Evolutionary conservation across 2,888 invertebrate species (phyloP), one percentile per base, ranked within the genome.

Genomic region (Lypha dubia): DNA sequence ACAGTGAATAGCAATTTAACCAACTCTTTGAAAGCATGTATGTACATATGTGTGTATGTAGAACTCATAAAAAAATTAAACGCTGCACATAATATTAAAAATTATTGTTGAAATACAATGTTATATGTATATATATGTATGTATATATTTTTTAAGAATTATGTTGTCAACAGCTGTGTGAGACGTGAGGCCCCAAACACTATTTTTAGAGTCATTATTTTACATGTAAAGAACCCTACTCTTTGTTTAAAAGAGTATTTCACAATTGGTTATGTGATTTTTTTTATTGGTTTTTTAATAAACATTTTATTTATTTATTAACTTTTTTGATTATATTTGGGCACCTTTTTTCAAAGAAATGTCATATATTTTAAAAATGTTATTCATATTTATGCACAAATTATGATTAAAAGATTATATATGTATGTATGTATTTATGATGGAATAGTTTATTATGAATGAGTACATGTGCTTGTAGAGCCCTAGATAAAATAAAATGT

Each of bases 121-220:
- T n/a, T n/a, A n/a, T n/a, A n/a, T n/a, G n/a, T n/a, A n/a, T n/a
- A n/a, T n/a, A n/a, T n/a, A n/a, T n/a, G n/a, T n/a, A n/a, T n/a
- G n/a, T n/a, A n/a, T n/a, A n/a, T 60, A 13, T 63, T 58, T 46
- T 28, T 53, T 83, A 87, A 89, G 89, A 90, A 89, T 91, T 91
- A 91, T 90, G 90, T 89, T 89, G 89, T 88, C 89, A 89, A 86
- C 90, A 90, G 90, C 91, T 90, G 90, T 84, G n/a, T 44, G 49
- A 67, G 17, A 17, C 20, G 51, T 73, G 51, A 51, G 7, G 17
- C 51, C 20, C 22, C 53, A 38, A 15, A 7, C 51, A 65, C 65
- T 32, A 53, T 58, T 28, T 76, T 41, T 44, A 75, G n/a, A n/a
- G 65, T 44, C 32, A 11, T 28, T 51, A 8, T 60, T 22, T 32